Evolutionary conservation across 2,797 vertebrate species (phyloP).

Genomic region (Psittacula derbiana): DNA sequence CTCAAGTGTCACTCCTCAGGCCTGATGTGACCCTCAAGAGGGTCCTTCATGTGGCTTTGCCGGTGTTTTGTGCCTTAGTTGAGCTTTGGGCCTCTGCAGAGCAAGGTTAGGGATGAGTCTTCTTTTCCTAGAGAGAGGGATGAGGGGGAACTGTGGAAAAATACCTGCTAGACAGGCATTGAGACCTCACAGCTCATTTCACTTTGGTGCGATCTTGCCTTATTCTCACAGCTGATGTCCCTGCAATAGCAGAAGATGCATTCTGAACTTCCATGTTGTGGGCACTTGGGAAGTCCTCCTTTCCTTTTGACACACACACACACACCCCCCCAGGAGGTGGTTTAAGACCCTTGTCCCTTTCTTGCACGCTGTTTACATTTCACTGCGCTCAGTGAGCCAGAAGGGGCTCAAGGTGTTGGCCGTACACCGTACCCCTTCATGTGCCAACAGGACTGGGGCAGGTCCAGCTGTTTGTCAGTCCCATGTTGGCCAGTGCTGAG

Average conservation of each 20-base stretch:
- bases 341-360: not conserved
- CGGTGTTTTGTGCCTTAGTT: not conserved
- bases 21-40: not conserved
- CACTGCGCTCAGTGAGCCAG: not conserved
- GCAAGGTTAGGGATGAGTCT: not conserved
- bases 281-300: not conserved
- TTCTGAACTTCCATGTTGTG: not conserved
- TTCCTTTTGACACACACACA: not conserved
- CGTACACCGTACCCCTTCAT: rapidly evolving
- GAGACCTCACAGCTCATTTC: not conserved
- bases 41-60: not conserved
- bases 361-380: not conserved
- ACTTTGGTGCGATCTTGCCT: not conserved
- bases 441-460: not conserved
- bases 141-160: not conserved
- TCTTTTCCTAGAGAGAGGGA: not conserved
- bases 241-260: not conserved
- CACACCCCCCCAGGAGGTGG: not conserved
- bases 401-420: not conserved
- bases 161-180: not conserved
- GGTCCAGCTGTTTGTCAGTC: not conserved
- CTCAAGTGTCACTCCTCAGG: not conserved
- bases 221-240: not conserved
- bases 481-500: not conserved
- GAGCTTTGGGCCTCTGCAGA: not conserved